Base-by-base conservation (phyloP, 64 coral and sea anemone species). In the Montipora sp. region DNA sequence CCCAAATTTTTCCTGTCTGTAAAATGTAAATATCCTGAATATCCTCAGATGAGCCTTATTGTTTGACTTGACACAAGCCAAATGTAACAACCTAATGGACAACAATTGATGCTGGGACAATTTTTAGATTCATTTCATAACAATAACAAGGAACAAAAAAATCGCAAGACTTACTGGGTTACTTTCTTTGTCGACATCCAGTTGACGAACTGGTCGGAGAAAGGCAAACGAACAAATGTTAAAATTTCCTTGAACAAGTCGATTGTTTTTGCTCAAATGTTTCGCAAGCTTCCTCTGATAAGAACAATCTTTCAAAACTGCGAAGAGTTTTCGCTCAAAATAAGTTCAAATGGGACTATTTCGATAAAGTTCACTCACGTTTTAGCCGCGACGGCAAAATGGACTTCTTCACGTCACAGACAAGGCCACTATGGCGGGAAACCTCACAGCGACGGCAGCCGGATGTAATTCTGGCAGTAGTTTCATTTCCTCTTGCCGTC, bases 271-370 rank as follows among this genome's bases (percentile, higher is more conserved):
- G 16, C 60, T 84, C 14, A 66, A n/a, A 44, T 43, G 71, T 47
- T 84, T 84, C 55, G 46, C 22, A 83, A 23, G 45, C 23, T 45
- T 69, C 5, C 12, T 84, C 59, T 72, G 18, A 74, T 47, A 87
- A 73, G 67, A 86, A 86, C 19, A 74, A 87, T 48, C 61, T 74
- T 27, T 74, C 24, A 87, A 87, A 7, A 87, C 12, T 73, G 5
- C 66, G 67, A 49, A 73, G 3, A 8, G 73, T 72, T 74, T 87
- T 87, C 43, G 83, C 13, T 73, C 43, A 45, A 87, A 50, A 73
- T 49, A 49, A 87, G 47, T 87, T 87, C 12, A 87, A 87, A 87
- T 87, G 83, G 45, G 18, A 23, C 19, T 87, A 87, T 89, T 89
- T 78, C 79, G n/a, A 68, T 48, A 6, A 22, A 79, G 36, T 89